Evolutionary conservation across 2,113 vertebrate species (phyloP).

Genomic region (Girardinichthys multiradiatus): DNA sequence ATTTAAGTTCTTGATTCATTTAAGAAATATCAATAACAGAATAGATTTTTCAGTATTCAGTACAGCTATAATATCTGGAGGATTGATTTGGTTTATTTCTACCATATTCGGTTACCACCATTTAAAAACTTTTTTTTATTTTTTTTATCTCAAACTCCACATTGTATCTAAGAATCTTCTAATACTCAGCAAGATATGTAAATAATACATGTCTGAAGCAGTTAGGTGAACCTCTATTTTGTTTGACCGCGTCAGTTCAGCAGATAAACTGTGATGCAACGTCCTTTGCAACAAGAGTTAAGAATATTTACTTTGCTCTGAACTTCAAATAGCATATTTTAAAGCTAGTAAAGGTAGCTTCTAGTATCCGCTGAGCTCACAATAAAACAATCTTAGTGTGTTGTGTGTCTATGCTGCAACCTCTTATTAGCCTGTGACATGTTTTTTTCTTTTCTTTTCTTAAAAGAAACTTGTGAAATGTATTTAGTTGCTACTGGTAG

Average conservation of each 20-base stretch:
- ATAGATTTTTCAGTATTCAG: too few relatives aligned
- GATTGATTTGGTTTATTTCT: too few relatives aligned
- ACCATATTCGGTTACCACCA: too few relatives aligned
- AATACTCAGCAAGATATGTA: background rate
- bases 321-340: too few relatives aligned
- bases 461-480: background rate
- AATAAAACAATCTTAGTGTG: background rate
- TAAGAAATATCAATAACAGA: background rate
- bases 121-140: background rate
- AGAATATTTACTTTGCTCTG: background rate
- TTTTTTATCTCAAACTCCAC: background rate
- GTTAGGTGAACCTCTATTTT: background rate
- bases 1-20: background rate
- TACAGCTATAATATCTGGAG: too few relatives aligned
- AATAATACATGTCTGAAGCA: background rate
- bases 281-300: background rate
- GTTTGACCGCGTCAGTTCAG: background rate
- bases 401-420: background rate
- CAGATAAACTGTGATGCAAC: background rate
- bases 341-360: too few relatives aligned
- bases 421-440: background rate
- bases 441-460: background rate
- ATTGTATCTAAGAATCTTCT: background rate
- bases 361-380: background rate
- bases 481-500: background rate